Percentiles rank a stretch among this genome's conserved stretches.
These are phyloP conservation scores for Physeter macrocephalus DNA, from an alignment of 2,113 vertebrate species.

Conservation along the genomic window DNA sequence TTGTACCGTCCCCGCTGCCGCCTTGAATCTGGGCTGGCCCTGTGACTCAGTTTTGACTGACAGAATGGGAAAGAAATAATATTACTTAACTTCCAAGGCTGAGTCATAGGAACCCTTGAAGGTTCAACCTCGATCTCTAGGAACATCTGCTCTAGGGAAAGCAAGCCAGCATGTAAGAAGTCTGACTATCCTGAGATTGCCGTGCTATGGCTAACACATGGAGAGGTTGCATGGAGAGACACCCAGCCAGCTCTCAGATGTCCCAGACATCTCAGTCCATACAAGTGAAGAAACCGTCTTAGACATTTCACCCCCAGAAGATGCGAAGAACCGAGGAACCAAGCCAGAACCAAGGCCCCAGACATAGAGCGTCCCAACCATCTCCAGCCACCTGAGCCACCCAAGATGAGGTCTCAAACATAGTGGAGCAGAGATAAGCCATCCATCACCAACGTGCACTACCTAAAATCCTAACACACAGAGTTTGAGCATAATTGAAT, in stretches of 20 bases:
- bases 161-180: background rate
- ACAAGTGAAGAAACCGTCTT: background rate
- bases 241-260: background rate
- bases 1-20: background rate
- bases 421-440: background rate
- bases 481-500: background rate
- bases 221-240: background rate
- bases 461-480: background rate
- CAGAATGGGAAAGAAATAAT: background rate
- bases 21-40: background rate
- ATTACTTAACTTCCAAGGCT: background rate
- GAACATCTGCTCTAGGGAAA: background rate
- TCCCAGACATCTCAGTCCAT: background rate
- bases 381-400: background rate
- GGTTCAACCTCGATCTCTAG: constrained; percentile 4
- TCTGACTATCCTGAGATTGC: background rate
- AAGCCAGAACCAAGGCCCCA: background rate
- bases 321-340: background rate
- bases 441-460: background rate
- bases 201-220: background rate
- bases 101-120: constrained; percentile 17
- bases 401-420: background rate
- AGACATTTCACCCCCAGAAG: background rate
- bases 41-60: background rate
- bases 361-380: background rate